Base-by-base conservation (phyloP, 1,140 invertebrate species). In the Pteromalus puparum region DNA sequence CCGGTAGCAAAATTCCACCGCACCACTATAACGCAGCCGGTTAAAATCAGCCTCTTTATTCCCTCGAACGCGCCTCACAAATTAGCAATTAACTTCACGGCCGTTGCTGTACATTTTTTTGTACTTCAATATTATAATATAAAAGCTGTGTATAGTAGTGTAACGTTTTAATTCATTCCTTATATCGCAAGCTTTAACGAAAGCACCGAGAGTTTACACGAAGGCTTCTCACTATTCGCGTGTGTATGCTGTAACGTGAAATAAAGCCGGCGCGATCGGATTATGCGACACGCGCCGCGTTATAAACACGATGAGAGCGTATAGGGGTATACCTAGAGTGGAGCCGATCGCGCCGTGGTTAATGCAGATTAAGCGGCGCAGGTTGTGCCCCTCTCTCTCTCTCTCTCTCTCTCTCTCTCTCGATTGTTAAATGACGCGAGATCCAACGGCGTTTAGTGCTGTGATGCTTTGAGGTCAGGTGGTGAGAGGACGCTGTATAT, bases 351-450 rank as follows among this genome's bases (percentile, higher is more conserved):
- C 30, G 30, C 34, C 38, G 10, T 48, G 74, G 61, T 83, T 83
- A 83, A 83, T 83, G 61, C 61, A 74, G 34, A 76, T 68, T 68
- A 46, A 65, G 24, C 78, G 67, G 10, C 38, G 53, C 65, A 68
- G 65, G 34, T 70, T 79, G 46, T 34, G 30, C 30, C 30, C 3
- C 30, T n/a, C n/a, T n/a, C n/a, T n/a, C n/a, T n/a, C n/a, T n/a
- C n/a, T n/a, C n/a, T n/a, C n/a, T n/a, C n/a, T n/a, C n/a, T n/a
- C n/a, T n/a, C n/a, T n/a, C n/a, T n/a, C 30, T 34, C 30, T 84
- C 61, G 5, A 46, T 68, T 83, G 82, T 70, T 77, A 83, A 77
- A 83, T 83, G 74, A 83, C 26, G 61, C 38, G 74, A 28, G 46
- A 65, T 67, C 12, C 7, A 7, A 3, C 78, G 38, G 42, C 4